A percentile compares a stretch with the other conserved stretches of the same genome.
phyloP scores from a whole-genome alignment of 2,797 vertebrate genomes.

The Esox lucius region DNA sequence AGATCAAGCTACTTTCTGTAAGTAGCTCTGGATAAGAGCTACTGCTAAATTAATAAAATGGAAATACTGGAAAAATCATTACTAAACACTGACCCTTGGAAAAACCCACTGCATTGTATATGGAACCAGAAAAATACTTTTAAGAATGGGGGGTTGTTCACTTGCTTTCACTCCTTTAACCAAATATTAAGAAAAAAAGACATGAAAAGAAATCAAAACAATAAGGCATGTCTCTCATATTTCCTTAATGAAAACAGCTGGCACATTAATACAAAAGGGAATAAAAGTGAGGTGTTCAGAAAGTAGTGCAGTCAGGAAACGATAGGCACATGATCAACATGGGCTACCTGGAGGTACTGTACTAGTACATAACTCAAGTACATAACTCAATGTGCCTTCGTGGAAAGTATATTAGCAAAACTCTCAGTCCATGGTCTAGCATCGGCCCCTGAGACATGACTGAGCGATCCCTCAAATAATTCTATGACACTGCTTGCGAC shows the following conservation, averaged over 20 bases:
- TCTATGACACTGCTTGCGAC: background rate
- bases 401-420: background rate
- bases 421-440: background rate
- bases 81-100: too few relatives aligned
- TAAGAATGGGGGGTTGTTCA: too few relatives aligned
- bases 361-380: background rate
- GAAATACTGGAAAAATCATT: too few relatives aligned
- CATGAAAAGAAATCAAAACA: background rate
- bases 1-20: too few relatives aligned
- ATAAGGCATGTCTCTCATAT: background rate
- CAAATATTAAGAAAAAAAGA: background rate
- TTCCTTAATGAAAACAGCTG: background rate
- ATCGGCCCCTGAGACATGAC: background rate
- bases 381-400: background rate
- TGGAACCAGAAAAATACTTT: too few relatives aligned
- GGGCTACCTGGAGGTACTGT: background rate
- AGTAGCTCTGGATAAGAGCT: too few relatives aligned
- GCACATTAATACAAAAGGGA: background rate
- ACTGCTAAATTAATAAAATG: too few relatives aligned
- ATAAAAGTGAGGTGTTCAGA: background rate
- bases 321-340: background rate
- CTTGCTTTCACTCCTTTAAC: background rate
- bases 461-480: background rate
- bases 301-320: background rate
- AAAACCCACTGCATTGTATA: too few relatives aligned